Percentiles rank a stretch among this genome's conserved stretches.
phyloP scores from a whole-genome alignment of 2,797 vertebrate genomes.

The Lagodon rhomboides region DNA sequence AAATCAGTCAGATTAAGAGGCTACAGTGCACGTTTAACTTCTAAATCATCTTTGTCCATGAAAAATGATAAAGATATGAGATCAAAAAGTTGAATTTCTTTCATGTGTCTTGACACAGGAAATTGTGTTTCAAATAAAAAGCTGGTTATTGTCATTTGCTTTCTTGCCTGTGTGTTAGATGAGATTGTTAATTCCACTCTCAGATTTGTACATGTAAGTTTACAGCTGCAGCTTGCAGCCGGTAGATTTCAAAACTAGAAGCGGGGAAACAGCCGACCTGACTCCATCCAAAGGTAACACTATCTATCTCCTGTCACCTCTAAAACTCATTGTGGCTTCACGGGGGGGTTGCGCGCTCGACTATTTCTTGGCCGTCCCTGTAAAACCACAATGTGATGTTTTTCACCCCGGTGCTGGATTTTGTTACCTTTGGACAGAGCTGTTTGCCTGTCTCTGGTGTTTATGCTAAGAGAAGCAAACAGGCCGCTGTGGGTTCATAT shows the following conservation, averaged over 20 bases:
- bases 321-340: neutral
- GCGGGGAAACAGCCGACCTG: neutral
- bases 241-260: neutral
- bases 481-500: neutral
- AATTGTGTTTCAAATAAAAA: neutral
- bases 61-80: too few relatives aligned
- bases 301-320: neutral
- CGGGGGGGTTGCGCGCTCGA: neutral
- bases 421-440: neutral
- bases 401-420: neutral
- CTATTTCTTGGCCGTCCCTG: neutral
- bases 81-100: too few relatives aligned
- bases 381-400: neutral
- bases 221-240: neutral
- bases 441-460: neutral
- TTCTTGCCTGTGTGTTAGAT: neutral
- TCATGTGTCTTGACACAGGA: too few relatives aligned
- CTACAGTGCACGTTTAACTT: too few relatives aligned
- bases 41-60: too few relatives aligned
- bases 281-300: neutral
- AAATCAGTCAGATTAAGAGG: too few relatives aligned
- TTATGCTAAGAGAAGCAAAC: constrained; percentile 2
- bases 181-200: neutral
- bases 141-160: neutral
- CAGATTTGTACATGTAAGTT: neutral